Evolutionary conservation across 2,797 vertebrate species (phyloP).

Genomic region (Pangasius sanitwongsei): DNA sequence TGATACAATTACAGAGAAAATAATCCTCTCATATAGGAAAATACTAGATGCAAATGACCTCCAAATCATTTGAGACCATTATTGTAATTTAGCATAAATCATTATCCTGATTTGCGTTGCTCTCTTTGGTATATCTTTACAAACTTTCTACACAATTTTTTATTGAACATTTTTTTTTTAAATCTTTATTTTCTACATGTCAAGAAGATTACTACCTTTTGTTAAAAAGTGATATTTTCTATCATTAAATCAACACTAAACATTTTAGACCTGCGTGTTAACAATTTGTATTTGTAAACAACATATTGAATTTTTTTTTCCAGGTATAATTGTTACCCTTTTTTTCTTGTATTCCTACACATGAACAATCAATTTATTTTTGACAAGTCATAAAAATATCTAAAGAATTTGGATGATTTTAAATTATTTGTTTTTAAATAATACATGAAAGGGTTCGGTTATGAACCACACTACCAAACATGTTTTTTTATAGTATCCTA

Average conservation of each 20-base stretch:
- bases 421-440: background rate
- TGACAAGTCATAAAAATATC: background rate
- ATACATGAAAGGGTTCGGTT: background rate
- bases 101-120: background rate
- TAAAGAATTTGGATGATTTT: background rate
- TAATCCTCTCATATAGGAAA: background rate
- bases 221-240: background rate
- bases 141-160: background rate
- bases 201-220: background rate
- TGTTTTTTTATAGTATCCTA: background rate
- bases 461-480: background rate
- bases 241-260: background rate
- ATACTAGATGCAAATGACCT: background rate
- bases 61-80: background rate
- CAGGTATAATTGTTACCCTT: background rate
- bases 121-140: background rate
- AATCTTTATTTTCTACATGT: background rate
- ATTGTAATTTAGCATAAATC: background rate
- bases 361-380: background rate
- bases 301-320: background rate
- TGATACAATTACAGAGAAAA: background rate
- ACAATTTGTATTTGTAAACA: background rate
- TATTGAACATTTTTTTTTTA: background rate
- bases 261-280: background rate
- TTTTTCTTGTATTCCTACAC: background rate